Base-by-base conservation (phyloP, 2,888 invertebrate species). In the Drosophila nr. perissopoda region DNA sequence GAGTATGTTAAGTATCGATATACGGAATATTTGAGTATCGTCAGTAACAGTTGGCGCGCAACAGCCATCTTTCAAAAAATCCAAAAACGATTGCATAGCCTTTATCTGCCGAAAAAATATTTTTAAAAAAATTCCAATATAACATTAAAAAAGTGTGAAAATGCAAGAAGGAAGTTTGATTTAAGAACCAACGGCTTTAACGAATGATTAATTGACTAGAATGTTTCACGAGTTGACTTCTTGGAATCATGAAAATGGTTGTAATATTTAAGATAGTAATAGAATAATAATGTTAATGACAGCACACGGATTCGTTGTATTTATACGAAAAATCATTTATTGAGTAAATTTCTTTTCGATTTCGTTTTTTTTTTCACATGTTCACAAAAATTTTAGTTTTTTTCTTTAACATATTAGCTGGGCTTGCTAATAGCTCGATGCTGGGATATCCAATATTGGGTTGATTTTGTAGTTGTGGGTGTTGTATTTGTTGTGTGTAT, bases 321-420 rank as follows among this genome's bases (percentile, higher is more conserved):
- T 67, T 86, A 69, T 89, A 89, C 87, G 89, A 84, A 89, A 84
- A 89, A 87, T 87, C 87, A 89, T 84, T 84, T 84, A 84, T 89
- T 84, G 76, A 89, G 87, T 89, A 89, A 89, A 87, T 83, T 87
- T 80, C 53, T 72, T 84, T 83, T 83, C 81, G 78, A 72, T 82
- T 83, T 87, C 61, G 29, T 73, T 62, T 63, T 72, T 73, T 78
- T 74, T 78, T 74, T 69, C 51, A 69, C 80, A 80, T 62, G 57
- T 76, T 69, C 76, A 80, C 76, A 78, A 74, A 78, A 74, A 58
- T 52, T 58, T 31, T 45, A 25, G 36, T 7, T 36, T 72, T 63
- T 31, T 34, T 69, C 40, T 69, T 63, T 25, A 73, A 73, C 58
- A 58, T 81, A 69, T 73, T 63, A 68, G 59, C 66, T 70, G 59